phyloP scores from a whole-genome alignment of 1,140 invertebrate genomes.

The Aricia agestis region DNA sequence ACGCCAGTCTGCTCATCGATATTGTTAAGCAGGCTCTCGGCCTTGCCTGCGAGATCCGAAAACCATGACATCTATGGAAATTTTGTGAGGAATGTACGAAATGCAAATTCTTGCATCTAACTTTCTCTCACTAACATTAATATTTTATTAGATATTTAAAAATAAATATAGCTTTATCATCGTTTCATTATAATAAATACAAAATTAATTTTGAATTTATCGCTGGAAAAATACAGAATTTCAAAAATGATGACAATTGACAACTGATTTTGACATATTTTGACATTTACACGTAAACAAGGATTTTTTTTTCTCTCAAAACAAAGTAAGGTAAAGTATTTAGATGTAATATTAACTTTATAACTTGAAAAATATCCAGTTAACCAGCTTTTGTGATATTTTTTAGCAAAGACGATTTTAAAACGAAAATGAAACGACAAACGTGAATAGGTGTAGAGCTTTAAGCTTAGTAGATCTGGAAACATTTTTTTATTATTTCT shows the following conservation, averaged over 20 bases:
- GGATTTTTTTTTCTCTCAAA: neutral
- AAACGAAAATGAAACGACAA: too few species aligned
- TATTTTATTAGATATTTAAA: neutral
- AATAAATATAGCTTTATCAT: neutral
- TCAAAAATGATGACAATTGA: neutral
- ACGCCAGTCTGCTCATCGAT: conserved; percentile 89
- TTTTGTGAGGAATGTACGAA: conserved; percentile 22
- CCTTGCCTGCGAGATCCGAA: conserved; percentile 88
- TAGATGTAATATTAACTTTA: too few species aligned
- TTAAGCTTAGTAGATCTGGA: too few species aligned
- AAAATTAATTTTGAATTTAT: neutral
- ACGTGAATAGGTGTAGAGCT: too few species aligned
- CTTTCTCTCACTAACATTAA: too few species aligned
- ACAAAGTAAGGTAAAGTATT: too few species aligned
- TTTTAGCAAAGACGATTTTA: too few species aligned
- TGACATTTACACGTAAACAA: neutral
- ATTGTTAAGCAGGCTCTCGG: conserved; percentile 89
- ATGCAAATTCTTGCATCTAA: neutral
- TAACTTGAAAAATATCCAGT: too few species aligned
- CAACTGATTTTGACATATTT: neutral
- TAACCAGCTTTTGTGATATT: too few species aligned
- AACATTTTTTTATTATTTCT: too few species aligned
- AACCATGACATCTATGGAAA: conserved; percentile 86
- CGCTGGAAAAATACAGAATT: neutral
- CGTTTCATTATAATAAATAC: neutral